Base-by-base conservation (phyloP, 92 coral and sea anemone genomes). In the Blastomussa wellsi region DNA sequence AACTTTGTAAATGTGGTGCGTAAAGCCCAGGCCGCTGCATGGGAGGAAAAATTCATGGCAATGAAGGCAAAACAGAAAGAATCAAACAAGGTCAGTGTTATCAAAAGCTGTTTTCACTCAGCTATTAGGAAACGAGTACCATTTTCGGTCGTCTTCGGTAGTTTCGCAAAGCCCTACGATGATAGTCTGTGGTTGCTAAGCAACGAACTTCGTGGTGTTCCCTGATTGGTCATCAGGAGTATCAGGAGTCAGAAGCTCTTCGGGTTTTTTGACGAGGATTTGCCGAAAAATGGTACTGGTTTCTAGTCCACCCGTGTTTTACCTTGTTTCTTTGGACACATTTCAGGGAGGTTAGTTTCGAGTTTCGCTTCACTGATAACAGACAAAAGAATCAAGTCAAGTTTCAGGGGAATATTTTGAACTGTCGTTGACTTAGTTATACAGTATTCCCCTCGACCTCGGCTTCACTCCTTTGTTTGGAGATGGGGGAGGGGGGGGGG, bases 41-140 rank as follows among this genome's bases (percentile, higher is more conserved):
- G 99, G 99, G 99, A 96, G 90, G 99, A 96, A 79, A 96, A 96
- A 68, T 96, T 96, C 84, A 92, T 90, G 81, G 99, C 99, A 20
- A 94, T 96, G 98, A 96, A 94, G 68, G 99, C 94, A 81, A 96
- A 96, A 85, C 94, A 96, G 81, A 91, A 95, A 83, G 94, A 89
- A 71, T 83, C 94, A 8, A 86, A 78, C 57, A 79, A 80, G 81
- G 83, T 72, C 48, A 49, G 69, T 52, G 68, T 37, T 3, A 5
- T 48, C 29, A 4, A 41, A 67, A 37, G 55, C 28, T 42, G 29
- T 65, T 29, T 47, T 28, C 28, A 19, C 47, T 17, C 49, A 29
- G 38, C 48, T 11, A 49, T 0, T 19, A 7, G 57, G 62, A 44
- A 26, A 28, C 37, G 28, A 75, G 60, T 44, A 19, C 26, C 14